Evolutionary conservation across 2,797 vertebrate genomes (phyloP).

Genomic region (Semotilus atromaculatus): DNA sequence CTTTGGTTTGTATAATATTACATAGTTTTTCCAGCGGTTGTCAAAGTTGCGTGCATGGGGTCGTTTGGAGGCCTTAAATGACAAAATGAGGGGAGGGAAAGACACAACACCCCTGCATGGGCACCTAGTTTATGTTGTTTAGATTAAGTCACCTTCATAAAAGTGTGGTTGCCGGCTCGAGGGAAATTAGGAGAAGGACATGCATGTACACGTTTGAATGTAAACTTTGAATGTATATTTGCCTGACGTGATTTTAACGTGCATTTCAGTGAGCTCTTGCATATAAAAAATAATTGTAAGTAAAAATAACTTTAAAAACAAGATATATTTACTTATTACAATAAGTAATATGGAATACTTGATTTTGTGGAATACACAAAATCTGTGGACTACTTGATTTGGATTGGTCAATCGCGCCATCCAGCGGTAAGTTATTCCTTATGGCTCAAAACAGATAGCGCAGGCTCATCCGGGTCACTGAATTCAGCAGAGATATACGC

Average conservation of each 20-base stretch:
- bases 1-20: slow-evolving; percentile 43
- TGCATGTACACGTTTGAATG: neutral
- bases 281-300: neutral
- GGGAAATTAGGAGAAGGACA: slow-evolving; percentile 1
- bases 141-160: slow-evolving; percentile 1
- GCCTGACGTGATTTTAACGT: neutral
- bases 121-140: neutral
- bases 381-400: too few relatives aligned
- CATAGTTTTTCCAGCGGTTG: slow-evolving; percentile 11
- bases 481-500: too few relatives aligned
- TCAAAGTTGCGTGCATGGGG: slow-evolving; percentile 11
- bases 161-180: neutral
- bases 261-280: neutral
- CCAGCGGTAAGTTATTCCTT: too few relatives aligned
- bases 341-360: too few relatives aligned
- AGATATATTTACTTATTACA: neutral
- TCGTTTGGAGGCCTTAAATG: slow-evolving; percentile 34
- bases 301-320: neutral
- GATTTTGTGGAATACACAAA: too few relatives aligned
- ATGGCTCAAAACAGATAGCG: too few relatives aligned
- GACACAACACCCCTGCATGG: neutral
- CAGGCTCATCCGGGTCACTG: too few relatives aligned
- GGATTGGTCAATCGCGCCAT: too few relatives aligned
- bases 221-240: neutral
- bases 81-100: slow-evolving; percentile 16